Conservation (phyloP, 2,113 vertebrate species). For the Eonycteris spelaea region DNA sequence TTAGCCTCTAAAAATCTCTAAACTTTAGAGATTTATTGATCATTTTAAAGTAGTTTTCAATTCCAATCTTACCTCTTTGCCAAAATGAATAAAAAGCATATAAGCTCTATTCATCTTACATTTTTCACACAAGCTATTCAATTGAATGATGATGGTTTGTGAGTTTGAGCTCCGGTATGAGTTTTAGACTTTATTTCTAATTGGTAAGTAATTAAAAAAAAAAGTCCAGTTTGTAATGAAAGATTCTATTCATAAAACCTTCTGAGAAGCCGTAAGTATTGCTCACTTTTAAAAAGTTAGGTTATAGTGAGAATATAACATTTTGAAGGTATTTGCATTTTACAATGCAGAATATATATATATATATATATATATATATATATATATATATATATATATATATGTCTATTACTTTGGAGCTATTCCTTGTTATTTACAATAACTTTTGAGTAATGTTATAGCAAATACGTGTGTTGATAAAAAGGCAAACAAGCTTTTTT, state of each 20-base stretch:
- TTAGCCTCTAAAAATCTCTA: neutral
- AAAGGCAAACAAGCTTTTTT: neutral
- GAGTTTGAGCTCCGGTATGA: neutral
- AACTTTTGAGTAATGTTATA: neutral
- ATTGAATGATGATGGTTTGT: neutral
- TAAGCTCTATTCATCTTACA: neutral
- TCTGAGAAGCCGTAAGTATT: neutral
- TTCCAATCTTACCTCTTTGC: constrained; percentile 32
- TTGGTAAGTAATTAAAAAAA: neutral
- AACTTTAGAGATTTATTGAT: neutral
- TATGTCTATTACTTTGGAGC: neutral
- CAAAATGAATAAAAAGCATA: neutral
- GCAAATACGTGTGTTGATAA: neutral
- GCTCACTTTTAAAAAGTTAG: constrained; percentile 10
- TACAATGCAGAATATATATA: neutral
- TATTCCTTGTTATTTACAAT: neutral
- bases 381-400: neutral
- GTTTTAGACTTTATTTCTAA: neutral
- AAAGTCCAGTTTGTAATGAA: neutral
- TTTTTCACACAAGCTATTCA: neutral
- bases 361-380: neutral
- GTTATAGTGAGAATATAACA: neutral
- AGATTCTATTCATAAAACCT: neutral
- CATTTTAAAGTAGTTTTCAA: constrained; percentile 15
- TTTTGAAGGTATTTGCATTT: constrained; percentile 33